Evolutionary conservation across 1,140 invertebrate species (phyloP).

Genomic region (Monomorium pharaonis): DNA sequence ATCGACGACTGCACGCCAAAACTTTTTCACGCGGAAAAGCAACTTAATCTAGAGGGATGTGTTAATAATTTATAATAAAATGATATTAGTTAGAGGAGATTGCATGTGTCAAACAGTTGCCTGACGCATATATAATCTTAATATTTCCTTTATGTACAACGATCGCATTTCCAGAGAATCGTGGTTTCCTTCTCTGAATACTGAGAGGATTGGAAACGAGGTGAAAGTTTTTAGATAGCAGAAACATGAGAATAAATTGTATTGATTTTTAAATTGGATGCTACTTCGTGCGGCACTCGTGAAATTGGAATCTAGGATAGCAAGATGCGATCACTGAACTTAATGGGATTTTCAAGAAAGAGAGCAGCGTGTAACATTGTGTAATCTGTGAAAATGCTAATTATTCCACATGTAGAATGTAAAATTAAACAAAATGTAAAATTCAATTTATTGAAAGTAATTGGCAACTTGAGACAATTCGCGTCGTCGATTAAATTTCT

Average conservation of each 20-base stretch:
- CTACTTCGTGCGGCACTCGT: neutral
- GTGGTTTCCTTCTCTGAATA: neutral
- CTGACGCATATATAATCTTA: neutral
- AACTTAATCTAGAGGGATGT: neutral
- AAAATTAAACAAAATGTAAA: neutral
- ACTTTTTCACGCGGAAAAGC: neutral
- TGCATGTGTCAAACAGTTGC: neutral
- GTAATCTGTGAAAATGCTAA: neutral
- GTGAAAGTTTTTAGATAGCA: conserved; percentile 8
- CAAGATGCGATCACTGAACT: conserved; percentile 8
- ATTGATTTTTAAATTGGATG: conserved; percentile 30
- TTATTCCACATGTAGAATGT: neutral
- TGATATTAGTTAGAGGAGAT: neutral
- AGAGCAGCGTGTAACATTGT: neutral
- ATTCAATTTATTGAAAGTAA: conserved; percentile 3
- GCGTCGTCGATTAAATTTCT: neutral
- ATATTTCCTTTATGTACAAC: neutral
- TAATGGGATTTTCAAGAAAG: conserved; percentile 7
- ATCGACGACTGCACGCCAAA: neutral
- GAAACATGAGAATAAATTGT: neutral
- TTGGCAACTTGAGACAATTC: neutral
- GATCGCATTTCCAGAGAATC: neutral
- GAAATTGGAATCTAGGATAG: conserved; percentile 7
- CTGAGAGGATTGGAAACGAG: neutral
- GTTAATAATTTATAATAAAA: neutral